Percentiles rank a stretch among this genome's conserved stretches.
phyloP scores from a whole-genome alignment of 2,113 vertebrate species.

The Paedocypris sp. region DNA sequence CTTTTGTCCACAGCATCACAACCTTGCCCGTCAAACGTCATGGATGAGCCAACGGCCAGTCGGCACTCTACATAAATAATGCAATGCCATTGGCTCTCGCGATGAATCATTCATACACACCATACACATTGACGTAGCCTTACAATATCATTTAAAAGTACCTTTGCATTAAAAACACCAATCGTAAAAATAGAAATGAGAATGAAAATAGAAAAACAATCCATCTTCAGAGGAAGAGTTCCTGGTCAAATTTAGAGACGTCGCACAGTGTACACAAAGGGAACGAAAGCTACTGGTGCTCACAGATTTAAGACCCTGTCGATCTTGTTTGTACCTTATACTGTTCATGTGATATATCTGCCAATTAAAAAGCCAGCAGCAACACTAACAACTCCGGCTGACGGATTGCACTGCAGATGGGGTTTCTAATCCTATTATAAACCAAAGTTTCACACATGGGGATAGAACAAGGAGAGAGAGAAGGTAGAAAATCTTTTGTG shows the following conservation, averaged over 20 bases:
- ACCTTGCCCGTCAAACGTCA: background rate
- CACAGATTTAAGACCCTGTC: background rate
- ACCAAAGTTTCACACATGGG: background rate
- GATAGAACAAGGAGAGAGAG: background rate
- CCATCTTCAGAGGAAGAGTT: background rate
- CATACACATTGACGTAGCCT: too few species aligned
- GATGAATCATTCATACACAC: background rate
- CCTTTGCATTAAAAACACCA: too few species aligned
- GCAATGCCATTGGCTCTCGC: background rate
- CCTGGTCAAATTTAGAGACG: background rate
- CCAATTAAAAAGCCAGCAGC: slow-evolving; percentile 11
- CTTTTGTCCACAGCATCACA: background rate
- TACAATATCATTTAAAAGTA: too few species aligned
- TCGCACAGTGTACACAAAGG: background rate
- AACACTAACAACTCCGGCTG: background rate
- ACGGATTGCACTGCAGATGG: background rate
- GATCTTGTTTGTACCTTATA: background rate
- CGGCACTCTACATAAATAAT: slow-evolving; percentile 7
- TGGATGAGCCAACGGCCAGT: background rate
- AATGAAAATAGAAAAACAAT: background rate
- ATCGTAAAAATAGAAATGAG: background rate
- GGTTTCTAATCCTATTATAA: slow-evolving; percentile 16
- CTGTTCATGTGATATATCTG: background rate
- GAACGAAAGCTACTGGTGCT: background rate
- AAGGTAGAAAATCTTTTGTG: background rate